Conservation (phyloP, 2,113 vertebrate species). For the Mirza zaza region DNA sequence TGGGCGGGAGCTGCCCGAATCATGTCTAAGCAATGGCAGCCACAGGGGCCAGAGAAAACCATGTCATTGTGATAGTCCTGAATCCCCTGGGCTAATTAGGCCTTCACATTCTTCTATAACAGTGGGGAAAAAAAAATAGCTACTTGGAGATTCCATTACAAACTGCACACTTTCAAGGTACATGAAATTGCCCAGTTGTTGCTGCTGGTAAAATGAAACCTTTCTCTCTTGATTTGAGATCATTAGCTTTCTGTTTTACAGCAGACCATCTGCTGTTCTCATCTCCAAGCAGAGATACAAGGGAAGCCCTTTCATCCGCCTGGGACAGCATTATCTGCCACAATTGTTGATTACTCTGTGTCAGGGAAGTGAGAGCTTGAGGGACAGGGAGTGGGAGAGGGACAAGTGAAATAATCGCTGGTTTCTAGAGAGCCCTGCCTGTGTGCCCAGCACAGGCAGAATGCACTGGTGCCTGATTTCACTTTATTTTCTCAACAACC, state of each 20-base stretch:
- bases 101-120: not conserved
- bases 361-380: not conserved
- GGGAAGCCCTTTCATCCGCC: not conserved
- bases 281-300: not conserved
- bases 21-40: not conserved
- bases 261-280: not conserved
- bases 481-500: not conserved
- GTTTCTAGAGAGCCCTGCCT: not conserved
- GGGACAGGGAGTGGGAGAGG: not conserved
- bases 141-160: conserved; percentile 44
- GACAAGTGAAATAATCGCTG: not conserved
- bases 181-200: not conserved
- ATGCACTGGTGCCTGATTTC: not conserved
- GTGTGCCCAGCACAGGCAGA: not conserved
- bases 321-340: not conserved
- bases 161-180: not conserved
- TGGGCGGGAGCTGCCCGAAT: not conserved
- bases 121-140: not conserved
- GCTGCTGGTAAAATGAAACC: conserved; percentile 29
- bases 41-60: not conserved
- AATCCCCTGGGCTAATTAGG: conserved; percentile 36
- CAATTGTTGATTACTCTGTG: not conserved
- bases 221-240: conserved; percentile 44
- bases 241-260: conserved; percentile 3
- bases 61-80: not conserved